phyloP scores from a whole-genome alignment of 2,113 vertebrate species.

The Eptatretus burgeri region DNA sequence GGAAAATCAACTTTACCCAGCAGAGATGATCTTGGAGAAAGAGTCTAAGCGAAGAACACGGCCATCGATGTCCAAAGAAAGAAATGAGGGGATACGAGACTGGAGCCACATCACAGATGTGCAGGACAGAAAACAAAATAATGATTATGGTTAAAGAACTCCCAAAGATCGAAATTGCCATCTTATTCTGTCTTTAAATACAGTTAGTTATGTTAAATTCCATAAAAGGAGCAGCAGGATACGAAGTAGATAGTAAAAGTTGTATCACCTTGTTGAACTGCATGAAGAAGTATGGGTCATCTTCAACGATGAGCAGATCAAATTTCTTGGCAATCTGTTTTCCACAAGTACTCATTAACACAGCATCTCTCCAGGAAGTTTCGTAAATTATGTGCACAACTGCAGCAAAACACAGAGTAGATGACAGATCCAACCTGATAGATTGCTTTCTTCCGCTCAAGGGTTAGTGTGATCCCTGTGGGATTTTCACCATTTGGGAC shows the following conservation, averaged over 20 bases:
- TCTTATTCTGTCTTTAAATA: too few relatives aligned
- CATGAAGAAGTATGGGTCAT: conserved; percentile 85
- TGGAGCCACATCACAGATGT: conserved; percentile 11
- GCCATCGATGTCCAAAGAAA: conserved; percentile 27
- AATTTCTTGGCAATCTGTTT: conserved; percentile 50
- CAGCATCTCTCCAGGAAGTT: too few relatives aligned
- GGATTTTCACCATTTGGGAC: conserved; percentile 80
- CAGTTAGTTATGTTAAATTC: too few relatives aligned
- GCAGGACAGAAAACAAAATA: too few relatives aligned
- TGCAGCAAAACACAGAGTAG: too few relatives aligned
- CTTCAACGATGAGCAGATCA: conserved; percentile 76
- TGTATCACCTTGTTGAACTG: conserved; percentile 56
- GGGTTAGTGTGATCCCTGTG: conserved; percentile 42
- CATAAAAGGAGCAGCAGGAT: too few relatives aligned
- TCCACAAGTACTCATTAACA: too few relatives aligned
- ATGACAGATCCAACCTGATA: conserved; percentile 29
- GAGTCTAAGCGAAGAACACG: conserved; percentile 26
- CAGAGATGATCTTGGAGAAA: conserved; percentile 37
- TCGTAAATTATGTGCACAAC: too few relatives aligned
- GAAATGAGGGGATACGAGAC: conserved; percentile 24
- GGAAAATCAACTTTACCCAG: conserved; percentile 17
- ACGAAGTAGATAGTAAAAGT: too few relatives aligned
- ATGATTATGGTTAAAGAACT: too few relatives aligned
- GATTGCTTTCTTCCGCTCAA: conserved; percentile 41
- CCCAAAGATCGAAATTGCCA: too few relatives aligned